Base-by-base conservation (phyloP, 2,797 vertebrate species). In the Columba guinea region DNA sequence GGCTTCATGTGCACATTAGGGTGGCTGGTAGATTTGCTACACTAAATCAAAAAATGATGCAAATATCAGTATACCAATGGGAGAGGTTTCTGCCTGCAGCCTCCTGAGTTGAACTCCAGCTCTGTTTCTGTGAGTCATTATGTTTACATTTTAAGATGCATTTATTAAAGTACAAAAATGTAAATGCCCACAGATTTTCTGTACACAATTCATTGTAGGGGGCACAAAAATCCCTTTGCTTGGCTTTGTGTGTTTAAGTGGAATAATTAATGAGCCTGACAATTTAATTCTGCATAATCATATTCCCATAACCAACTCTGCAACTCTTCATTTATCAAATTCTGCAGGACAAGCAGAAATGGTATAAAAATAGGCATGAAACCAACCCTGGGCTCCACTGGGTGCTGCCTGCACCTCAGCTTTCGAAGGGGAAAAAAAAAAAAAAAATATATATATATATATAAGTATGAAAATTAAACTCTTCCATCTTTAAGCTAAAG, bases 231-330 rank as follows among this genome's bases (percentile, higher is more conserved):
- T 74, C 19, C 13, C 17, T 84, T 84, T 53, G 11, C 34, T 91
- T 76, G 77, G 35, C 52, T 93, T 82, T 81, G 26, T 67, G 44
- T 70, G 11, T 63, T 94, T 94, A 85, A 89, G 67, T 1, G 1
- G 59, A 94, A 93, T 93, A 95, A 96, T 90, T 94, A 95, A 95
- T 93, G 91, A 92, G 13, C 49, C 80, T 93, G 87, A 84, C 83
- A 93, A 84, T 79, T 89, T 91, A 84, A 67, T 94, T 94, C 90
- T 90, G 91, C 30, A 39, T 91, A 94, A 90, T 94, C 55, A 34
- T 87, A 68, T 87, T 90, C 37, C 70, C 58, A 41, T 49, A 88
- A 91, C 73, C 52, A 89, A 35, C 41, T 94, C 18, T 21, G 10
- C 49, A 77, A 11, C 6, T 64, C 22, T 55, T 93, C n/a, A 89